A percentile compares a stretch with the other conserved stretches of the same genome.
Evolutionary conservation across 2,113 vertebrate genomes (phyloP).

Genomic region (Ardeotis arabs): DNA sequence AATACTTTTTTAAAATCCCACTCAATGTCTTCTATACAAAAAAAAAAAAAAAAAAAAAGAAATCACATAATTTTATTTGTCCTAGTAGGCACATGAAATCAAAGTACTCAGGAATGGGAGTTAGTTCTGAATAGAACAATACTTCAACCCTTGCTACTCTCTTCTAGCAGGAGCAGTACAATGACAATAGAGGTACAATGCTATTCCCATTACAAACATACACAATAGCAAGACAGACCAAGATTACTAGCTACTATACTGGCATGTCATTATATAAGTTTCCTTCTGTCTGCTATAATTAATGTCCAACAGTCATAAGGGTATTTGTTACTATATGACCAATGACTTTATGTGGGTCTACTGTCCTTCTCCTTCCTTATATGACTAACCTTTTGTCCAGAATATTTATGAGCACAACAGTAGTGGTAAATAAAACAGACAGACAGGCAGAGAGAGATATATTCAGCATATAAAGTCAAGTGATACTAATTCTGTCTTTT

Average conservation of each 20-base stretch:
- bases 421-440: background rate
- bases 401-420: background rate
- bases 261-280: accelerated
- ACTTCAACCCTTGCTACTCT: background rate
- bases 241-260: background rate
- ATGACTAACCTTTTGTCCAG: background rate
- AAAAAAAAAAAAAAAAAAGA: too few relatives aligned
- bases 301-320: background rate
- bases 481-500: background rate
- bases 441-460: background rate
- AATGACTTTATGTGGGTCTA: background rate
- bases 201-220: background rate
- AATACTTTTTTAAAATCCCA: background rate
- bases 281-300: background rate
- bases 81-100: background rate
- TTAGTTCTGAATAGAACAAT: background rate
- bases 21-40: too few relatives aligned
- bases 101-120: background rate
- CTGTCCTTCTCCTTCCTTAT: background rate
- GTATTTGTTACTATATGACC: background rate
- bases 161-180: background rate
- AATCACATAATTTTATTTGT: background rate
- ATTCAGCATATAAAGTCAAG: background rate
- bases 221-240: background rate
- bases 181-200: background rate